Evolutionary conservation across 2,888 invertebrate species (phyloP).

Genomic region (Exocentrus adspersus): DNA sequence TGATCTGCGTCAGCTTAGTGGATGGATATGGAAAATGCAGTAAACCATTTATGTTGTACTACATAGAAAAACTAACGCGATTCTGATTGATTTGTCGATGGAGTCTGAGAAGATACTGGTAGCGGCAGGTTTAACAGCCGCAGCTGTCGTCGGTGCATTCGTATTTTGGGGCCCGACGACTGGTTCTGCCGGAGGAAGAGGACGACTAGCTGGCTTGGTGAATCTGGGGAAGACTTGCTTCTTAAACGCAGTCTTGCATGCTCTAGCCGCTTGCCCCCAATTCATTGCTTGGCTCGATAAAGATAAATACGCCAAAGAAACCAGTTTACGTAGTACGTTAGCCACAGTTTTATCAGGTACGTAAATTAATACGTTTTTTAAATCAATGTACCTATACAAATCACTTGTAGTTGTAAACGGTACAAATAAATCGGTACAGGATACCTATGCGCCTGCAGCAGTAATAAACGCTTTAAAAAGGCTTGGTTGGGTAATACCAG

Average conservation of each 20-base stretch:
- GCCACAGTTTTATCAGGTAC: constrained; percentile 79
- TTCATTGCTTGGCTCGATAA: constrained; percentile 86
- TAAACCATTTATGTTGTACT: too few relatives aligned
- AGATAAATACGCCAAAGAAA: constrained; percentile 71
- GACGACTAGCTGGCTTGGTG: constrained; percentile 84
- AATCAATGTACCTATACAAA: too few relatives aligned
- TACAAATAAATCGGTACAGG: constrained; percentile 74
- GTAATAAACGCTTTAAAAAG: constrained; percentile 79
- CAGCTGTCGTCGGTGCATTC: constrained; percentile 84
- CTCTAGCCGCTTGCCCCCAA: constrained; percentile 86
- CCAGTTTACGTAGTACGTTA: constrained; percentile 78
- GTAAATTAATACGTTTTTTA: too few relatives aligned
- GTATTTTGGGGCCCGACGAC: constrained; percentile 83
- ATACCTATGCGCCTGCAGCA: constrained; percentile 71
- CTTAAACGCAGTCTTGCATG: constrained; percentile 90
- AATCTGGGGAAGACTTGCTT: constrained; percentile 95
- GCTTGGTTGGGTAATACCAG: constrained; percentile 87
- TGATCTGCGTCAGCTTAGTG: too few relatives aligned
- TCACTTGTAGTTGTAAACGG: constrained; percentile 74
- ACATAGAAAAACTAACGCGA: too few relatives aligned
- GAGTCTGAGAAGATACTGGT: constrained; percentile 80
- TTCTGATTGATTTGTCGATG: too few relatives aligned
- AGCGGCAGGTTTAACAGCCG: constrained; percentile 82
- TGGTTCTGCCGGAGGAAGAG: constrained; percentile 68
- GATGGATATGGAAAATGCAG: too few relatives aligned